Percentiles rank a stretch among this genome's conserved stretches.
phyloP scores from a whole-genome alignment of 2,797 vertebrate species.

The Pygocentrus nattereri region DNA sequence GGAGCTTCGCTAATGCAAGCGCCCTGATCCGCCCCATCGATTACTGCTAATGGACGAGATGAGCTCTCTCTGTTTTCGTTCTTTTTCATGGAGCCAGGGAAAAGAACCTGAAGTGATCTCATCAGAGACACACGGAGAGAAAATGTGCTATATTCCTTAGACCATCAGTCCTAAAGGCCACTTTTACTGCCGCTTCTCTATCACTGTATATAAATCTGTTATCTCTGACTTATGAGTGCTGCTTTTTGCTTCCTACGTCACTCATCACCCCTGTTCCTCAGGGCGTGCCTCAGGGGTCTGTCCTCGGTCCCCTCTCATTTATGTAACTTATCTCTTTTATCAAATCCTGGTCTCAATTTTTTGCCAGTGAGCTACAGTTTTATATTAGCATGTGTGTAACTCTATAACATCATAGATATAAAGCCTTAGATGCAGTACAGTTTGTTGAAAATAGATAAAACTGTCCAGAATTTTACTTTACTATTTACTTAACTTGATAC shows the following conservation, averaged over 20 bases:
- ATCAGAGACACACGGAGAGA: not conserved
- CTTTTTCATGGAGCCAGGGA: not conserved
- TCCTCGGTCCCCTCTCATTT: not conserved
- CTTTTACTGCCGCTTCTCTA: not conserved
- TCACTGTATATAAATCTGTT: not conserved
- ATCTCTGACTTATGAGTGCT: not conserved
- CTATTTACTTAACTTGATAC: too few relatives aligned
- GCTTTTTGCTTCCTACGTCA: not conserved
- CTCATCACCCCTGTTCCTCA: not conserved
- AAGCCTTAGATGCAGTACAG: too few relatives aligned
- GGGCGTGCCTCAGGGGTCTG: not conserved
- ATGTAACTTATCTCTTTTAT: too few relatives aligned
- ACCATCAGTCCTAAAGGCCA: not conserved
- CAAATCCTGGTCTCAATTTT: too few relatives aligned
- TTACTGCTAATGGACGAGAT: slow-evolving; percentile 14
- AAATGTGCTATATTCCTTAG: not conserved
- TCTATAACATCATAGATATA: too few relatives aligned
- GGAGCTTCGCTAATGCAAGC: not conserved
- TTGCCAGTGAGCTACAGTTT: too few relatives aligned
- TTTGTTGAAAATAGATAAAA: too few relatives aligned
- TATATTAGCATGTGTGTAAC: too few relatives aligned
- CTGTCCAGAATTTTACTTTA: too few relatives aligned
- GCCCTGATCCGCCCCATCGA: not conserved
- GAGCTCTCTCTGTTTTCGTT: not conserved
- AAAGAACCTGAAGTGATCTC: not conserved